A percentile compares a stretch with the other conserved stretches of the same genome.
phyloP scores from a whole-genome alignment of 2,113 vertebrate genomes.

The Danionella cerebrum region DNA sequence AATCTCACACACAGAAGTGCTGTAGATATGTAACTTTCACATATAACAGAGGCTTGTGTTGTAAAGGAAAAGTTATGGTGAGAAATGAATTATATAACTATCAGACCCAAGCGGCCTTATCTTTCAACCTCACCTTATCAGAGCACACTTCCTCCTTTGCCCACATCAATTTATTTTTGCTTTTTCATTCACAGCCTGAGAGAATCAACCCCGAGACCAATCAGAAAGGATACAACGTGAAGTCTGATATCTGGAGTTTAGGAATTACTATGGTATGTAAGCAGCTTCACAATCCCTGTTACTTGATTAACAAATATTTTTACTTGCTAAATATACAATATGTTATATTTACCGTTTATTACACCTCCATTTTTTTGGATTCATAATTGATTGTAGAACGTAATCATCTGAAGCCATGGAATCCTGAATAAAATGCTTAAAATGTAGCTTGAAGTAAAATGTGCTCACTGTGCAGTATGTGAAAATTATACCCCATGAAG shows the following conservation, averaged over 20 bases:
- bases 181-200: conserved; percentile 75
- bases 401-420: too few relatives aligned
- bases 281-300: background rate
- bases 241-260: conserved; percentile 96
- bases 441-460: too few relatives aligned
- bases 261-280: conserved; percentile 87
- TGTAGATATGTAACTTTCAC: background rate
- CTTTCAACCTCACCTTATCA: background rate
- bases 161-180: background rate
- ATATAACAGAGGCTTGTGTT: background rate
- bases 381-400: too few relatives aligned
- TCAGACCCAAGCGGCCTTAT: background rate
- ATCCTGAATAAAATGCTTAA: too few relatives aligned
- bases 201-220: conserved; percentile 95
- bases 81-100: background rate
- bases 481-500: too few relatives aligned
- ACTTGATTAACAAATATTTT: background rate
- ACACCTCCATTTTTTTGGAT: too few relatives aligned
- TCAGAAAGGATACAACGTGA: conserved; percentile 95
- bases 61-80: background rate
- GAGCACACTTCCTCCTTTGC: background rate
- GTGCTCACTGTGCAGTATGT: too few relatives aligned
- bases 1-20: background rate
- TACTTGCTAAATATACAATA: too few relatives aligned
- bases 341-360: too few relatives aligned